Evolutionary conservation across 2,113 vertebrate species (phyloP).

Genomic region (Castor canadensis): DNA sequence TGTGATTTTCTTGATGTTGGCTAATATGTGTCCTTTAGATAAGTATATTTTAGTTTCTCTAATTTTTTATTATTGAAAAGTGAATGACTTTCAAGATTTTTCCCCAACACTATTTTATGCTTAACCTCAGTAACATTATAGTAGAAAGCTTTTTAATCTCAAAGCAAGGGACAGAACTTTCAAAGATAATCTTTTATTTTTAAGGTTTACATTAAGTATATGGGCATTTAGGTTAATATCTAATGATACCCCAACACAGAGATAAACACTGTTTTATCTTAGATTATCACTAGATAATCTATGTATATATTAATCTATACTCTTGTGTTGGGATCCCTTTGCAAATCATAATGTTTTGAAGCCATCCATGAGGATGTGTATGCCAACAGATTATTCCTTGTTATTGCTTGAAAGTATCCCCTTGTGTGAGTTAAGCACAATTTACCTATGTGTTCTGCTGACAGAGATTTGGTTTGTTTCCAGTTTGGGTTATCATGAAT

Average conservation of each 20-base stretch:
- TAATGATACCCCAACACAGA: not conserved
- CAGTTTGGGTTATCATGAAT: not conserved
- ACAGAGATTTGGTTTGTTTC: not conserved
- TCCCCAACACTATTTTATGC: not conserved
- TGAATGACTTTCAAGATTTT: slow-evolving; percentile 34
- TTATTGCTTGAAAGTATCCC: not conserved
- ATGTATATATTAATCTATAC: not conserved
- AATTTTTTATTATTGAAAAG: slow-evolving; percentile 58
- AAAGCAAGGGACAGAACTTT: not conserved
- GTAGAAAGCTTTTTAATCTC: not conserved
- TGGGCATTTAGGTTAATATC: not conserved
- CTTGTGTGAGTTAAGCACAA: not conserved
- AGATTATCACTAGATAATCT: not conserved
- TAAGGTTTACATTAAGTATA: not conserved
- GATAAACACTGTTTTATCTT: not conserved
- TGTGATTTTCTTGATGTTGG: slow-evolving; percentile 52
- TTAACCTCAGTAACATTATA: not conserved
- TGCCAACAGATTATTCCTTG: not conserved
- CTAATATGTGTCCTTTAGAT: slow-evolving; percentile 41
- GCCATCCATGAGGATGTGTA: not conserved
- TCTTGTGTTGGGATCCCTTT: not conserved
- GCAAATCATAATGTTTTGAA: not conserved
- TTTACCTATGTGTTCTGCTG: not conserved
- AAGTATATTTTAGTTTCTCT: slow-evolving; percentile 58
- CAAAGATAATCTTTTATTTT: not conserved